Percentiles rank a stretch among this genome's conserved stretches.
phyloP scores from a whole-genome alignment of 2,888 invertebrate genomes.

The Minunthozetes semirufus region DNA sequence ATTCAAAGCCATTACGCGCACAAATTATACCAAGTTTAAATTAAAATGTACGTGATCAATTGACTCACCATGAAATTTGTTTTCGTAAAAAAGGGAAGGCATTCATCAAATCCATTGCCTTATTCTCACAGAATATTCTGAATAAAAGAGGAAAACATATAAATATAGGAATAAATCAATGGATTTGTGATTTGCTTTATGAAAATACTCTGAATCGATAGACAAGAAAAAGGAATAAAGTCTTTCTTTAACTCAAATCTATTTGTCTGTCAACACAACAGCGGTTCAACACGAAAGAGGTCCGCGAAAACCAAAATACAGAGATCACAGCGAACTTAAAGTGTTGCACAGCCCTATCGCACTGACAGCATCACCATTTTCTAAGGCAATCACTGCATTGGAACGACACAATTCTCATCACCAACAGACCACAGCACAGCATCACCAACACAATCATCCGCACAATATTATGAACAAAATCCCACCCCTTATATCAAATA shows the following conservation, averaged over 20 bases:
- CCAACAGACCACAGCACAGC: slow-evolving; percentile 43
- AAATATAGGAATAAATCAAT: too few relatives aligned
- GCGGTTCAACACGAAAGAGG: slow-evolving; percentile 96
- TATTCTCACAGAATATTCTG: too few relatives aligned
- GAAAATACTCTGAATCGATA: too few relatives aligned
- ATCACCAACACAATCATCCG: not conserved
- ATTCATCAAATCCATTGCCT: too few relatives aligned
- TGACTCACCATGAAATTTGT: too few relatives aligned
- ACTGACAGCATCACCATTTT: not conserved
- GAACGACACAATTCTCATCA: slow-evolving; percentile 43
- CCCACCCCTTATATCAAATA: not conserved
- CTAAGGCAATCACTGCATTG: slow-evolving; percentile 1
- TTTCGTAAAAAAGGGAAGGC: too few relatives aligned
- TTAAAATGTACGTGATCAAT: too few relatives aligned
- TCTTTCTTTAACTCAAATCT: too few relatives aligned
- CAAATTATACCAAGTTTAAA: too few relatives aligned
- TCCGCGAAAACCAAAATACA: slow-evolving; percentile 83
- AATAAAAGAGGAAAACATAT: too few relatives aligned
- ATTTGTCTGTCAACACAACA: not conserved
- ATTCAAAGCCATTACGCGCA: not conserved
- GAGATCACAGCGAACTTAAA: slow-evolving; percentile 39
- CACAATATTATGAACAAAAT: slow-evolving; percentile 13
- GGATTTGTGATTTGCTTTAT: too few relatives aligned
- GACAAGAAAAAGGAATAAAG: too few relatives aligned
- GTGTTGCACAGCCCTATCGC: not conserved